Evolutionary conservation across 2,113 vertebrate species (phyloP), one percentile per base, ranked within the genome.

Genomic region (Leptobrachium ailaonicum): DNA sequence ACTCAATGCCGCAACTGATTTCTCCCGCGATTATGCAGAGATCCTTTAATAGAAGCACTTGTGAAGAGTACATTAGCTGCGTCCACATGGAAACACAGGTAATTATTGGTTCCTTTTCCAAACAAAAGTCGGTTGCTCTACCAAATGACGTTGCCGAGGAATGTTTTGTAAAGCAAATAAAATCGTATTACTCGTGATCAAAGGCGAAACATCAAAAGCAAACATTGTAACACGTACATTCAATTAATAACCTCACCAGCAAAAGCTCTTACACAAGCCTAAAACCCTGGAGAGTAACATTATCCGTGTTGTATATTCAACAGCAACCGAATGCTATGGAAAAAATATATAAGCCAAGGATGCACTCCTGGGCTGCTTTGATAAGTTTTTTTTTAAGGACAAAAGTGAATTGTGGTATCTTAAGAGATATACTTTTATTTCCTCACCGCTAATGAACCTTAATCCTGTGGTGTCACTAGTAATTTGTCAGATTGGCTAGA

Each of bases 141-240:
- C 78, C 41, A 47, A 60, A 62, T n/a, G 64, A 53, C 79, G 67
- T 81, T 74, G 64, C 66, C 71, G 54, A 60, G 73, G 71, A 81
- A 81, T 81, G 79, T 81, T 81, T 81, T 66, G 71, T 75, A 75
- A 75, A 81, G 79, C 72, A 81, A 81, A 75, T 81, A 50, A 74
- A 81, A 81, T 81, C 79, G 75, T 69, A 67, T 81, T 81, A 81
- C 72, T 62, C 71, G 69, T 81, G 79, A 81, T 81, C 79, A 81
- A 81, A 81, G 79, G 64, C 41, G n/a, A 7, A 74, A 66, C 32
- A 69, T 62, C 74, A 81, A 75, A 63, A 75, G 67, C 71, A 32
- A 32, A 71, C 69, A 81, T 74, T 73, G 43, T 81, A 81, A 81
- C 79, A 69, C 41, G 54, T 74, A 80, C 74, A 10, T 74, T 71